A percentile compares a stretch with the other conserved stretches of the same genome.
Conservation (phyloP, 2,797 vertebrate genomes). For the Gobionotothen gibberifrons region DNA sequence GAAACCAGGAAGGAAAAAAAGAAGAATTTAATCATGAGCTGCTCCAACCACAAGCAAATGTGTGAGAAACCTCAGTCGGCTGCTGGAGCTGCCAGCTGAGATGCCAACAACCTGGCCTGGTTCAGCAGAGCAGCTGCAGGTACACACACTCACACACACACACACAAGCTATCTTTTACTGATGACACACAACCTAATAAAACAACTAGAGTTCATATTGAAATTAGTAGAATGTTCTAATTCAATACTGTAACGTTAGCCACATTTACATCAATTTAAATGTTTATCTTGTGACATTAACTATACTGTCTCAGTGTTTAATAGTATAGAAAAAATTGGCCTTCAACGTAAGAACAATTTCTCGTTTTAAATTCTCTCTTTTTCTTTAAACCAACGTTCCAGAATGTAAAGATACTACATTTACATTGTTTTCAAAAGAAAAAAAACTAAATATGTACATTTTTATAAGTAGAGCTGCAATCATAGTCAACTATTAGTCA, state of each 20-base stretch:
- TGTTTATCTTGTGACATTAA: neutral
- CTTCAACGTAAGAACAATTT: neutral
- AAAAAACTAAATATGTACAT: neutral
- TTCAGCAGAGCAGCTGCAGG: slow-evolving; percentile 71
- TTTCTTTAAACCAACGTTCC: neutral
- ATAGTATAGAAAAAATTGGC: neutral
- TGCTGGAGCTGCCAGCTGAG: slow-evolving; percentile 64
- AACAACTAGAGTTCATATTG: slow-evolving; percentile 2
- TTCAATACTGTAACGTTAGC: slow-evolving; percentile 1
- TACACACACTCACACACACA: slow-evolving; percentile 21
- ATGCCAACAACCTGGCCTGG: slow-evolving; percentile 66
- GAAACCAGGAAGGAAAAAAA: slow-evolving; percentile 53
- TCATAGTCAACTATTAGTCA: no score
- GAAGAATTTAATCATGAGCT: slow-evolving; percentile 54
- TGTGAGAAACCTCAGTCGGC: slow-evolving; percentile 79
- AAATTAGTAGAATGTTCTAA: slow-evolving; percentile 6
- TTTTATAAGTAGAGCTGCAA: neutral
- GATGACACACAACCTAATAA: slow-evolving; percentile 10
- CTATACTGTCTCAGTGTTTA: neutral
- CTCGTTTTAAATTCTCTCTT: no score
- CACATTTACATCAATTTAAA: neutral
- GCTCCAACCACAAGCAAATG: slow-evolving; percentile 65
- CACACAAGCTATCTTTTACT: neutral
- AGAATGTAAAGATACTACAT: neutral
- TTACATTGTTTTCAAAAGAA: neutral